These are phyloP conservation scores for Sinotaia quadrata DNA, from an alignment of 2,888 invertebrate genomes.

Conservation along the genomic window DNA sequence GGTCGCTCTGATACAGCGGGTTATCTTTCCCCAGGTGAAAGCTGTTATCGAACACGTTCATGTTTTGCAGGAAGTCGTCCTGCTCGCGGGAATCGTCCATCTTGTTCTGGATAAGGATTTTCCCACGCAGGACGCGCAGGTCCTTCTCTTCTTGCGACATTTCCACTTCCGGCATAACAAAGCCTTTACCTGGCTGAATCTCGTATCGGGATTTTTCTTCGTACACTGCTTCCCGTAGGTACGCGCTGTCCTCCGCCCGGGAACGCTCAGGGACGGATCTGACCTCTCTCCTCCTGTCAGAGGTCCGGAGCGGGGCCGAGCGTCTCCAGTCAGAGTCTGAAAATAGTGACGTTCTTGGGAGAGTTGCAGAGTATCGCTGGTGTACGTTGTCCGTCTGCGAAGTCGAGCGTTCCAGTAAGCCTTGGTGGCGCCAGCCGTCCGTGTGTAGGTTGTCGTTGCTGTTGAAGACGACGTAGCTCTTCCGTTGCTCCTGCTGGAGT, in stretches of 20 bases:
- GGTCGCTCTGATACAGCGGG: slow-evolving; percentile 64
- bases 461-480: slow-evolving; percentile 23
- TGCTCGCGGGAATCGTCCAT: slow-evolving; percentile 51
- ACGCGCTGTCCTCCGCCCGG: slow-evolving; percentile 19
- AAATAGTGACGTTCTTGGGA: background rate
- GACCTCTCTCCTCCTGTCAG: slow-evolving; percentile 22
- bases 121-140: slow-evolving; percentile 59
- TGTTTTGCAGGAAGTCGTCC: slow-evolving; percentile 58
- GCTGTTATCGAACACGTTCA: slow-evolving; percentile 62
- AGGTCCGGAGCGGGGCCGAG: background rate
- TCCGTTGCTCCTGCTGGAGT: background rate
- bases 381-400: slow-evolving; percentile 1
- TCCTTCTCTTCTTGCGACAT: slow-evolving; percentile 39
- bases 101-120: slow-evolving; percentile 61
- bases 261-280: background rate
- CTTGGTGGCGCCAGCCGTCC: background rate
- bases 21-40: slow-evolving; percentile 63
- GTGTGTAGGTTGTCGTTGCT: slow-evolving; percentile 7
- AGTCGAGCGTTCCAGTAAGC: slow-evolving; percentile 7
- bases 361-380: background rate
- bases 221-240: slow-evolving; percentile 19
- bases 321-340: background rate
- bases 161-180: slow-evolving; percentile 13
- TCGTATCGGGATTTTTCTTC: slow-evolving; percentile 27
- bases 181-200: background rate